These are phyloP conservation scores for Ceratitis capitata DNA, from an alignment of 1,140 invertebrate species.

Conservation along the genomic window DNA sequence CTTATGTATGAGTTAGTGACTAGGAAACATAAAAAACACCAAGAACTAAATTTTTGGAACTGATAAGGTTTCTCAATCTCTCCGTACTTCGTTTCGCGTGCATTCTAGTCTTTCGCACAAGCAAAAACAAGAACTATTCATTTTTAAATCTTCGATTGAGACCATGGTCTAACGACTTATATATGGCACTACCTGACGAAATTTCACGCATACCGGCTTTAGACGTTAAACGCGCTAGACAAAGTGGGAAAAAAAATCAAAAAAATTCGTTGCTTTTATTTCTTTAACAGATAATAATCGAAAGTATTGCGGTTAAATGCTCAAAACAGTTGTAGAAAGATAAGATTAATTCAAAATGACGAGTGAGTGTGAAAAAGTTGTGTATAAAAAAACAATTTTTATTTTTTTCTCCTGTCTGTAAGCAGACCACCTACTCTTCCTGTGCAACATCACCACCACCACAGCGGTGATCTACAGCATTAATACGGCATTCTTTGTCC, in stretches of 20 bases:
- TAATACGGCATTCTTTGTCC: not conserved
- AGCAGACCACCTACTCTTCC: not conserved
- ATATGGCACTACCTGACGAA: not conserved
- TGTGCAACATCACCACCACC: not conserved
- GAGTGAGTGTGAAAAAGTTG: not conserved
- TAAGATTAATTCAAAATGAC: not conserved
- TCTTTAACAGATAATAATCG: not conserved
- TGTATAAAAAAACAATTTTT: not conserved
- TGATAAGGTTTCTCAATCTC: not conserved
- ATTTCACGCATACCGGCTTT: not conserved
- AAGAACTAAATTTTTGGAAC: too few relatives aligned
- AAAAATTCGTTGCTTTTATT: not conserved
- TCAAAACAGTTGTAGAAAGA: not conserved
- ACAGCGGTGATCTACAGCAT: not conserved
- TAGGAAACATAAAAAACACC: too few relatives aligned
- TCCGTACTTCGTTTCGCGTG: not conserved
- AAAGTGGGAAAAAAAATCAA: not conserved
- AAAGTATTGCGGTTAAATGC: not conserved
- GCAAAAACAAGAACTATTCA: not conserved
- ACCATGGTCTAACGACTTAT: not conserved
- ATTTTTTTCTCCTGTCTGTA: not conserved
- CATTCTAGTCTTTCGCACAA: too few relatives aligned
- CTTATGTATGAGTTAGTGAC: too few relatives aligned
- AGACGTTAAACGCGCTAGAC: not conserved
- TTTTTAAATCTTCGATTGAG: not conserved